Evolutionary conservation across 2,888 invertebrate genomes (phyloP).

Genomic region (Sicus ferrugineus): DNA sequence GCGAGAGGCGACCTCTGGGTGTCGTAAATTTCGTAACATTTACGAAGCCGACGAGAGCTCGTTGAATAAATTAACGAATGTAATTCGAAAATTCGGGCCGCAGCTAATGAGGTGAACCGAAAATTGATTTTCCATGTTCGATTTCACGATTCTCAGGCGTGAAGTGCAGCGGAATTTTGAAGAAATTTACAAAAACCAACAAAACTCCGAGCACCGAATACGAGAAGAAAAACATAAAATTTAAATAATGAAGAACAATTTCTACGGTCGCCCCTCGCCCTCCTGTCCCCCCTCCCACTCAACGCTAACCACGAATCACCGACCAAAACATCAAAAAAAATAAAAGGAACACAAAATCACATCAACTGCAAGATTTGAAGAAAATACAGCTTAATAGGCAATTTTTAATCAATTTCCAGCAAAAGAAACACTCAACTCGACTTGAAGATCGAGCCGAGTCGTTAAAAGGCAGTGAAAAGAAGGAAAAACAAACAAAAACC

Average conservation of each 20-base stretch:
- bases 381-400: conserved; percentile 21
- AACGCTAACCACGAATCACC: too few relatives aligned
- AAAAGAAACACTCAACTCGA: background rate
- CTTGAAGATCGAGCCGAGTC: background rate
- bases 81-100: too few relatives aligned
- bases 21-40: too few relatives aligned
- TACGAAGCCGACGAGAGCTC: too few relatives aligned
- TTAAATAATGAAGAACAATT: conserved; percentile 15
- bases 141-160: background rate
- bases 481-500: conserved; percentile 1
- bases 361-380: conserved; percentile 1
- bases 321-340: background rate
- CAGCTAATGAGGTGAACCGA: conserved; percentile 7
- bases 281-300: too few relatives aligned
- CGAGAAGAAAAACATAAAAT: background rate
- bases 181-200: background rate
- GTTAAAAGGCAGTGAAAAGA: background rate
- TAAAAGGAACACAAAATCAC: background rate
- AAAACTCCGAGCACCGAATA: background rate
- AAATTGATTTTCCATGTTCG: conserved; percentile 12
- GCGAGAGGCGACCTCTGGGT: too few relatives aligned
- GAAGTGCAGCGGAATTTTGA: too few relatives aligned
- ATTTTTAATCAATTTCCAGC: conserved; percentile 22
- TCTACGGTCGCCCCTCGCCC: too few relatives aligned
- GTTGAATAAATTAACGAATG: too few relatives aligned